phyloP scores from a whole-genome alignment of 2,113 vertebrate genomes.

The Leptobrachium leishanense region DNA sequence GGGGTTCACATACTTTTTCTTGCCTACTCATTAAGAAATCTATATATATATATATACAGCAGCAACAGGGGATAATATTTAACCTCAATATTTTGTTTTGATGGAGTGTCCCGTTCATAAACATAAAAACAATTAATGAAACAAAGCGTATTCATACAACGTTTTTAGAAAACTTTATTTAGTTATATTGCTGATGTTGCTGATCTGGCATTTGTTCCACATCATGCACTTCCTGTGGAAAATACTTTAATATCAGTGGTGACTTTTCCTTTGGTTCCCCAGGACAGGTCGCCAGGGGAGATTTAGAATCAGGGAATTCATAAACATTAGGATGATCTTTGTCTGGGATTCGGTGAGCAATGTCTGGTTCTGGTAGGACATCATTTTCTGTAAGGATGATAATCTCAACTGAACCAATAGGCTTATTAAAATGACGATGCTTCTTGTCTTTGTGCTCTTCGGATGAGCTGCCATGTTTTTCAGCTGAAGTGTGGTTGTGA shows the following conservation, averaged over 20 bases:
- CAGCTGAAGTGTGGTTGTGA: not conserved
- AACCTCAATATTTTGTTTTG: too few species aligned
- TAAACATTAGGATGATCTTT: not conserved
- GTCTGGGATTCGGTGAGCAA: not conserved
- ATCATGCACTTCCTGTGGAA: not conserved
- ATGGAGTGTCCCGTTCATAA: too few species aligned
- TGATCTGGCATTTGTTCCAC: too few species aligned
- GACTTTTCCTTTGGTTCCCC: not conserved
- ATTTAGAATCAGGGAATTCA: constrained; percentile 21
- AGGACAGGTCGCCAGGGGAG: constrained; percentile 19
- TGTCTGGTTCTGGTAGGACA: constrained; percentile 11
- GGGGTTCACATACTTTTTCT: too few species aligned
- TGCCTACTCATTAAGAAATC: too few species aligned
- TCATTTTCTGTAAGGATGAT: not conserved
- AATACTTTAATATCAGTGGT: not conserved
- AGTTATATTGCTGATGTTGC: too few species aligned
- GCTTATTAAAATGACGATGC: not conserved
- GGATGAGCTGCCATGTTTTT: constrained; percentile 20
- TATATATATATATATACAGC: too few species aligned
- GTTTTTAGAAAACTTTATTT: too few species aligned
- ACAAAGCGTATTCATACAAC: too few species aligned
- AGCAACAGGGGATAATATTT: too few species aligned
- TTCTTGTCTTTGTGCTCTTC: constrained; percentile 27
- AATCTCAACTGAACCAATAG: constrained; percentile 25
- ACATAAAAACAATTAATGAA: too few species aligned